Evolutionary conservation across 2,113 vertebrate species (phyloP).

Genomic region (Sterrhoptilus dennistouni): DNA sequence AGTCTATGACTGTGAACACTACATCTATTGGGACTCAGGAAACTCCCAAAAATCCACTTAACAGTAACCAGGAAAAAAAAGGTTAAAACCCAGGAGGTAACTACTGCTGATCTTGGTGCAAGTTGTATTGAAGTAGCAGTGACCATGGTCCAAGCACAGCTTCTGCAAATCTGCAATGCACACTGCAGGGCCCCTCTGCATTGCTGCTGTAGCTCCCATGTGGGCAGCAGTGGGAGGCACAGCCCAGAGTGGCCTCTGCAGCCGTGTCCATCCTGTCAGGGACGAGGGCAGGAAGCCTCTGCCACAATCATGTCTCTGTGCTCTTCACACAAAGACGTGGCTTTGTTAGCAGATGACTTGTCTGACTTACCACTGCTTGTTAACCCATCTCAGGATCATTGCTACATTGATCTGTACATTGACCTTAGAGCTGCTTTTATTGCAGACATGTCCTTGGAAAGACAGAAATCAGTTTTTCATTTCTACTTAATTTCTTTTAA

Average conservation of each 20-base stretch:
- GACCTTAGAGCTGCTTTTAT: not conserved
- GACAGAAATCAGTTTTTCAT: not conserved
- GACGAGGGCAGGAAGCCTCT: not conserved
- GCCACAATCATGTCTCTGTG: not conserved
- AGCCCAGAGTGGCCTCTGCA: not conserved
- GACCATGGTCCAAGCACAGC: not conserved
- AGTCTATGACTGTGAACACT: not conserved
- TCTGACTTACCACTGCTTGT: not conserved
- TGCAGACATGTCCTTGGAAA: not conserved
- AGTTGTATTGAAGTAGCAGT: not conserved
- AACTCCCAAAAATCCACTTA: not conserved
- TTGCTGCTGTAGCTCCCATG: not conserved
- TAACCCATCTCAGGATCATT: not conserved
- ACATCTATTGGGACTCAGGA: rapidly evolving
- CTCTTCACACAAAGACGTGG: not conserved
- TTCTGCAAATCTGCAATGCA: not conserved
- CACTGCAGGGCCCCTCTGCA: not conserved
- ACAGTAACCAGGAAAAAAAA: not conserved
- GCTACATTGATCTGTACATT: not conserved
- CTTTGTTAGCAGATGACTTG: constrained; percentile 1
- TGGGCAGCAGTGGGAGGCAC: not conserved
- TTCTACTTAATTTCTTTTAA: not conserved
- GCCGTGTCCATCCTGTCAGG: rapidly evolving
- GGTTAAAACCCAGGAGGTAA: not conserved
- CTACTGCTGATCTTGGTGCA: not conserved